These are phyloP conservation scores for Lophura nycthemera DNA, from an alignment of 2,113 vertebrate species.

Conservation along the genomic window DNA sequence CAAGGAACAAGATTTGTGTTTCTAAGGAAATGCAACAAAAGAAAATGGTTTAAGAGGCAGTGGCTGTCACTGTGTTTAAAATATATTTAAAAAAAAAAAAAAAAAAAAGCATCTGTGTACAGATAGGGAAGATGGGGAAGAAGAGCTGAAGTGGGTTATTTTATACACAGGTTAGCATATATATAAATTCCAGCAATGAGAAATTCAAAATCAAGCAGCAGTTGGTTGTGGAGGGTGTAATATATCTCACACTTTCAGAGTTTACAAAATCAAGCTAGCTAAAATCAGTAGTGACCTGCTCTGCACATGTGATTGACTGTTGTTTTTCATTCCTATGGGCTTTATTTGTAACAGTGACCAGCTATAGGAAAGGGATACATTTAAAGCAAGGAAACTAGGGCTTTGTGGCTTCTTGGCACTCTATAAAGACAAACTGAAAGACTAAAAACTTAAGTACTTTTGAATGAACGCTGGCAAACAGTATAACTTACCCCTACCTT, in stretches of 20 bases:
- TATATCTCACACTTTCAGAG: constrained; percentile 47
- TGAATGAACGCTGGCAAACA: constrained; percentile 34
- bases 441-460: constrained; percentile 18
- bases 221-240: constrained; percentile 64
- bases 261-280: constrained; percentile 60
- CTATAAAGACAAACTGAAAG: constrained; percentile 22
- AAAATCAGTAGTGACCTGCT: constrained; percentile 60
- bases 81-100: constrained; percentile 1
- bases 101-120: constrained; percentile 61
- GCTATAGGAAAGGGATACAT: constrained; percentile 38
- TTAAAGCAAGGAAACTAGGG: constrained; percentile 37
- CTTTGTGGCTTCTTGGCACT: constrained; percentile 45
- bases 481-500: constrained; percentile 43
- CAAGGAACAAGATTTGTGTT: constrained; percentile 87
- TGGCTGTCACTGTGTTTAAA: constrained; percentile 74
- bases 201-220: constrained; percentile 71
- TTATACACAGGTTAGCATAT: constrained; percentile 59
- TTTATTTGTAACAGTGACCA: constrained; percentile 58
- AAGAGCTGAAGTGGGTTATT: constrained; percentile 72
- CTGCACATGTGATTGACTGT: constrained; percentile 42
- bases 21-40: constrained; percentile 86
- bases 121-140: constrained; percentile 44
- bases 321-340: constrained; percentile 62
- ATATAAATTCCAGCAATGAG: constrained; percentile 63
- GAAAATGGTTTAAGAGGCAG: constrained; percentile 79